Base-by-base conservation (phyloP, 2,888 invertebrate species). In the Drosophila prostipennis region DNA sequence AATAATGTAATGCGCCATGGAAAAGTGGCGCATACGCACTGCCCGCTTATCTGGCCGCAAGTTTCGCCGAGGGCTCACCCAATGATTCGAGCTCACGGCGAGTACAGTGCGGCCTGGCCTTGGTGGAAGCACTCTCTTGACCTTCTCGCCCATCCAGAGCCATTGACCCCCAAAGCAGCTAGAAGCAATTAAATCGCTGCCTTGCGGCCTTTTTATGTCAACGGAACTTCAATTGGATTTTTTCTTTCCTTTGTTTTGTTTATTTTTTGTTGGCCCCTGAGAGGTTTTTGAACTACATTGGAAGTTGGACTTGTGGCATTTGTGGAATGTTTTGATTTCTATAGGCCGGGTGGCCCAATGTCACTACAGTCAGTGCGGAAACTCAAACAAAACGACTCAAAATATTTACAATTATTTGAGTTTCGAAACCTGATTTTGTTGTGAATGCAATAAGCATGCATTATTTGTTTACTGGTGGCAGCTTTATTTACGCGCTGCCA, bases 221-320 rank as follows among this genome's bases (percentile, higher is more conserved):
- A 87, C 88, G 86, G 75, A 82, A 77, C 88, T 82, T 72, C 59
- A 87, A 82, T 82, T 85, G 87, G 56, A 71, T 69, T 68, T 70
- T 63, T 68, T 68, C 32, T 45, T 32, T 23, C 37, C 32, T 51
- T 26, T 54, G 19, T 53, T 45, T 45, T 60, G 36, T 61, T 45
- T 51, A 34, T 34, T 49, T 34, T 49, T 63, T 32, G 32, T 42
- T 29, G 34, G 46, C 39, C 29, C 39, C 67, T 11, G 57, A 75
- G 83, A 79, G 83, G 80, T 85, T 88, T 82, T 82, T 88, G 88
- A 88, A 82, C 86, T 23, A 42, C 45, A 58, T 46, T 51, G 32
- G 43, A 39, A 34, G 43, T 54, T 34, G 37, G 19, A 48, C 51
- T 59, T 54, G 63, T 54, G 72, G 73, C 53, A 63, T 71, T 55